Percentiles rank a stretch among this genome's conserved stretches.
Conservation (phyloP, 1,140 invertebrate genomes). For the Nautilus pompilius region DNA sequence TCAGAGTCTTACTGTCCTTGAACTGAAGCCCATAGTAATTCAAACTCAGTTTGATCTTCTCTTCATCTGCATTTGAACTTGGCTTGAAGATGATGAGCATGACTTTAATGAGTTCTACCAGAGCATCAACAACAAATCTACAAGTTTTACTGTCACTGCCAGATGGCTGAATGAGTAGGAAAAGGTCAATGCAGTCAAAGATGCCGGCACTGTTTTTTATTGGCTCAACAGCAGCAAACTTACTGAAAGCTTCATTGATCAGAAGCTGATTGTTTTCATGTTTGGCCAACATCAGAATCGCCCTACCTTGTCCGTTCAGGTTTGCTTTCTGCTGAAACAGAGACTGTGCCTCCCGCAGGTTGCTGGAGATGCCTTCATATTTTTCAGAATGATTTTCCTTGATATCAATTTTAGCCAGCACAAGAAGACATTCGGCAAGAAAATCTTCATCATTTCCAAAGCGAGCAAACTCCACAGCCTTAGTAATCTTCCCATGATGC, state of each 20-base stretch:
- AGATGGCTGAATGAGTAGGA: background rate
- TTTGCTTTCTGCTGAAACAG: conserved; percentile 6
- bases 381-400: background rate
- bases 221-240: conserved; percentile 11
- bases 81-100: background rate
- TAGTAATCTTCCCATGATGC: conserved; percentile 12
- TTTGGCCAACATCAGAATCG: conserved; percentile 12
- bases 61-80: background rate
- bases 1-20: background rate
- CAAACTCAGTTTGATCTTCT: background rate
- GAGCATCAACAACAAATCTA: background rate
- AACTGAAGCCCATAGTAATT: background rate
- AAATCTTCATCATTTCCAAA: conserved; percentile 11
- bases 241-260: conserved; percentile 15
- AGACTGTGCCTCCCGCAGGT: conserved; percentile 7
- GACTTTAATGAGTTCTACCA: background rate
- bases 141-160: background rate
- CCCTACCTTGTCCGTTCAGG: conserved; percentile 5
- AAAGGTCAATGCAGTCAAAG: conserved; percentile 17
- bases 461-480: conserved; percentile 21
- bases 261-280: too few relatives aligned
- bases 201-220: conserved; percentile 13
- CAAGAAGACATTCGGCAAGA: conserved; percentile 17
- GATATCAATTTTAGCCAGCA: conserved; percentile 4
- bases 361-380: conserved; percentile 2